These are phyloP conservation scores for Sarcophaga subvicina DNA, from an alignment of 2,888 invertebrate genomes.

Conservation along the genomic window DNA sequence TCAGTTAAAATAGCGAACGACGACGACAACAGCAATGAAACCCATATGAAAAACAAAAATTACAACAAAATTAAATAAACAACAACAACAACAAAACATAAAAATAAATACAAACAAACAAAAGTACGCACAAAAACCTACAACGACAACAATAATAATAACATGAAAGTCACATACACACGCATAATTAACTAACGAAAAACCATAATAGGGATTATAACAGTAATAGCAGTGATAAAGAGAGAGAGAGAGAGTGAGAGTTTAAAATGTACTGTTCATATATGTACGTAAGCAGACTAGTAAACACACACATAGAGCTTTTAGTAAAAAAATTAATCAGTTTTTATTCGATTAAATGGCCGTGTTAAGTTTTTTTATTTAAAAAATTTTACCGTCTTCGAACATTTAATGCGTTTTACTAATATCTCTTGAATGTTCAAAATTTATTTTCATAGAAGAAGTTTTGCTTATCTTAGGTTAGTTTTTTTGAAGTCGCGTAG, in stretches of 20 bases:
- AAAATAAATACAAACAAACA: neutral
- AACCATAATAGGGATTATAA: conserved; percentile 5
- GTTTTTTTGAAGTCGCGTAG: too few species aligned
- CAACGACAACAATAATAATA: conserved; percentile 11
- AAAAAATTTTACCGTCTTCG: too few species aligned
- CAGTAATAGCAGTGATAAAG: neutral
- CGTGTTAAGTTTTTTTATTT: too few species aligned
- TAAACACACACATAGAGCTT: too few species aligned
- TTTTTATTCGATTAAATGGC: too few species aligned
- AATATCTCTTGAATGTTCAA: too few species aligned
- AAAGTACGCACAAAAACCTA: neutral
- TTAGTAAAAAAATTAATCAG: too few species aligned
- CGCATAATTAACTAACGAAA: conserved; percentile 52
- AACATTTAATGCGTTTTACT: too few species aligned
- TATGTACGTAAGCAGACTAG: too few species aligned
- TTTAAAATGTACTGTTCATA: neutral
- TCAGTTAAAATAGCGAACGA: conserved; percentile 41
- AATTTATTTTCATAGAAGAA: too few species aligned
- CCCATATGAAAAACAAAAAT: neutral
- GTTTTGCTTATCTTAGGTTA: too few species aligned
- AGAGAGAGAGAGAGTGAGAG: neutral
- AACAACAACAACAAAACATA: too few species aligned
- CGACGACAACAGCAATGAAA: neutral
- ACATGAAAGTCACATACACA: conserved; percentile 34
- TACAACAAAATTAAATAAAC: neutral